These are phyloP conservation scores for Spheniscus mendiculus DNA, from an alignment of 2,113 vertebrate genomes.

Conservation along the genomic window DNA sequence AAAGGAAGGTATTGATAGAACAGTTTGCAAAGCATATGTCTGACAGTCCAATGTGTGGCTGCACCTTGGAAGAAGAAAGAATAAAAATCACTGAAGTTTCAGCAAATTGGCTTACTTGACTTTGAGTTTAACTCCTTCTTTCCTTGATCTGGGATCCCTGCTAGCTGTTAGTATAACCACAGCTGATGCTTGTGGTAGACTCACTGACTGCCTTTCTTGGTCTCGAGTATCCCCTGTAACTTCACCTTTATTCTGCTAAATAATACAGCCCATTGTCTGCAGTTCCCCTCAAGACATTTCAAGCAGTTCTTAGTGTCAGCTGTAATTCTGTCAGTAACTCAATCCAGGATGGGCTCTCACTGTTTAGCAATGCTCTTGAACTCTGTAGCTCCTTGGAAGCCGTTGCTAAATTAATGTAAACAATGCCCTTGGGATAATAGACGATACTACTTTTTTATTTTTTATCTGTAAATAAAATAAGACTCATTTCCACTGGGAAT, in stretches of 20 bases:
- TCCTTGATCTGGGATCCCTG: not conserved
- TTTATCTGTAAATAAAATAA: conserved; percentile 79
- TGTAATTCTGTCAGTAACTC: conserved; percentile 89
- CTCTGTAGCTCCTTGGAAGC: conserved; percentile 74
- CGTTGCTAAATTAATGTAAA: conserved; percentile 78
- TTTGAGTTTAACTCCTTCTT: not conserved
- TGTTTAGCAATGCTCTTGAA: conserved; percentile 65
- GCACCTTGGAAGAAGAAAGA: not conserved
- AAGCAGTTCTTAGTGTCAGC: conserved; percentile 88
- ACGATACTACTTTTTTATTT: conserved; percentile 66
- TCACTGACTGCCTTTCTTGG: conserved; percentile 61
- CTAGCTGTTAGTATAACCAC: not conserved
- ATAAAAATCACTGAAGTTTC: not conserved
- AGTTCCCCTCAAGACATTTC: conserved; percentile 76
- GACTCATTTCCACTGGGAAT: conserved; percentile 40
- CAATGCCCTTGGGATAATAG: conserved; percentile 74
- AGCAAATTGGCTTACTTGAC: not conserved
- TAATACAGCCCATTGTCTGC: conserved; percentile 86
- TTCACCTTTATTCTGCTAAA: conserved; percentile 83
- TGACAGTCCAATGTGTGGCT: not conserved
- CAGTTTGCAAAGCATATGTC: not conserved
- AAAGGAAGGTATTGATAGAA: not conserved
- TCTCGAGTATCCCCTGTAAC: conserved; percentile 81
- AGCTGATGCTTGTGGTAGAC: conserved; percentile 60
- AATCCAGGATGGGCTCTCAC: conserved; percentile 78